Conservation (phyloP, 2,888 invertebrate genomes). For the Pammene aurita region DNA sequence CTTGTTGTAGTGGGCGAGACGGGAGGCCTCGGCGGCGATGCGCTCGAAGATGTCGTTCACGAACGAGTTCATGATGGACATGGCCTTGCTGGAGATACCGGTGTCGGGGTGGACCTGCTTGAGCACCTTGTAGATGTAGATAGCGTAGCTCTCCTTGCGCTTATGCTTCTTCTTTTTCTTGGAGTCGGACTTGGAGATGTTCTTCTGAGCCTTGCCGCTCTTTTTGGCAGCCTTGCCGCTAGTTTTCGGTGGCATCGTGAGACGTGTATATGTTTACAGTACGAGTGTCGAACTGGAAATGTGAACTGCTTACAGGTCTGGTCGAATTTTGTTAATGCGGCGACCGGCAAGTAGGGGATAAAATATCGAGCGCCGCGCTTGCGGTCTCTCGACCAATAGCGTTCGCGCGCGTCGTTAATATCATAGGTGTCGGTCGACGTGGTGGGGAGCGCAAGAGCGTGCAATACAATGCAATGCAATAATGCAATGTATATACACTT, state of each 20-base stretch:
- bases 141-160: slow-evolving; percentile 83
- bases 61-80: slow-evolving; percentile 88
- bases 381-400: neutral
- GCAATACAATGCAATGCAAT: no score
- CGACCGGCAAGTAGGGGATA: slow-evolving; percentile 4
- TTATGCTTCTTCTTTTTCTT: slow-evolving; percentile 83
- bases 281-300: neutral
- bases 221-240: slow-evolving; percentile 75
- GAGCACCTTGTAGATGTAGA: slow-evolving; percentile 86
- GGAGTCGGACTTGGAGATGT: slow-evolving; percentile 78
- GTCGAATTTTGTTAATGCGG: slow-evolving; percentile 5
- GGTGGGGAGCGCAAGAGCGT: no score
- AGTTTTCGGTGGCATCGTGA: slow-evolving; percentile 61
- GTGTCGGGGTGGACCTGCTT: slow-evolving; percentile 87
- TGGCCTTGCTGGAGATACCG: slow-evolving; percentile 79
- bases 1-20: slow-evolving; percentile 86
- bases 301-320: neutral
- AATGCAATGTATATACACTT: no score
- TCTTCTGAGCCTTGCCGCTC: slow-evolving; percentile 83
- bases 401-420: neutral
- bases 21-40: slow-evolving; percentile 85
- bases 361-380: neutral
- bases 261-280: slow-evolving; percentile 1
- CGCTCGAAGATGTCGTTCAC: slow-evolving; percentile 89
- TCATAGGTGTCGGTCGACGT: neutral